A percentile compares a stretch with the other conserved stretches of the same genome.
These are phyloP conservation scores for Chaenodraco wilsoni DNA, from an alignment of 2,797 vertebrate species.

Conservation along the genomic window DNA sequence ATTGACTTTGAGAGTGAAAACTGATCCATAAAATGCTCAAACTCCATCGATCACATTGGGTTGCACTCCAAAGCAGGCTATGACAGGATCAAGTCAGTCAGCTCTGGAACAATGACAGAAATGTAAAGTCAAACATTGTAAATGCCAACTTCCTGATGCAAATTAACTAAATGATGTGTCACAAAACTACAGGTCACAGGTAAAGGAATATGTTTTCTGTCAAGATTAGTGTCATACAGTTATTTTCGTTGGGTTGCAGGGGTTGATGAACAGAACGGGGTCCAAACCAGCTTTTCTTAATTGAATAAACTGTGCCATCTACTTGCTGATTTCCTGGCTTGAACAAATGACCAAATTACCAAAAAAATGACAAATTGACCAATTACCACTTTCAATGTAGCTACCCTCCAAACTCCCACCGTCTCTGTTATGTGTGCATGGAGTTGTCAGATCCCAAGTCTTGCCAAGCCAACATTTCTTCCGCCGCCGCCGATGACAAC, in stretches of 20 bases:
- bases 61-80: slow-evolving; percentile 20
- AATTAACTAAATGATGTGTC: slow-evolving; percentile 29
- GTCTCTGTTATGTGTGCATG: neutral
- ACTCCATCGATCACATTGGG: slow-evolving; percentile 26
- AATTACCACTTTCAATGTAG: neutral
- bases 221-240: slow-evolving; percentile 3
- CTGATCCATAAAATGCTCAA: slow-evolving; percentile 29
- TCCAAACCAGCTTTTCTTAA: neutral
- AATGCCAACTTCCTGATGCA: slow-evolving; percentile 27
- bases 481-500: too few relatives aligned
- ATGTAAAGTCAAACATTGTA: slow-evolving; percentile 4
- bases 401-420: neutral
- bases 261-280: neutral
- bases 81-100: slow-evolving; percentile 29
- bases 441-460: too few relatives aligned
- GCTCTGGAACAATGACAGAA: slow-evolving; percentile 25
- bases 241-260: neutral
- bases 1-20: slow-evolving; percentile 40
- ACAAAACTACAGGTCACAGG: slow-evolving; percentile 21
- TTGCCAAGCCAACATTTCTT: too few relatives aligned
- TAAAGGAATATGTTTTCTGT: slow-evolving; percentile 9
- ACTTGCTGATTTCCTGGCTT: slow-evolving; percentile 5
- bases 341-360: too few relatives aligned
- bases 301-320: neutral
- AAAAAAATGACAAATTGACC: too few relatives aligned